phyloP scores from a whole-genome alignment of 2,797 vertebrate genomes.

The Loriculus beryllinus region DNA sequence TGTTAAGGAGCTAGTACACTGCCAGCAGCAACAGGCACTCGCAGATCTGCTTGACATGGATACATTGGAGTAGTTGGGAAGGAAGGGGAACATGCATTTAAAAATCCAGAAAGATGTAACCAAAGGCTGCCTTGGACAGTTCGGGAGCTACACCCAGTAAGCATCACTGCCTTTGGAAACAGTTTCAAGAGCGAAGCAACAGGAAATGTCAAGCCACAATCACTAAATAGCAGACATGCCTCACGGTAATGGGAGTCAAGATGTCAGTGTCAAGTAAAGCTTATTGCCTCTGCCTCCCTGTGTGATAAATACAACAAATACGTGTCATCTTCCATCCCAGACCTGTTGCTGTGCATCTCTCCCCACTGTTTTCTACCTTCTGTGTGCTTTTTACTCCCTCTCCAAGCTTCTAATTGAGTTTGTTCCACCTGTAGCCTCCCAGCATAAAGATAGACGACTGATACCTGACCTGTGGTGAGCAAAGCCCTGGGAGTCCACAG shows the following conservation, averaged over 20 bases:
- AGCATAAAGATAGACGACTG: neutral
- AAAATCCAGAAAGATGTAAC: neutral
- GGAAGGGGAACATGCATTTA: neutral
- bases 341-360: neutral
- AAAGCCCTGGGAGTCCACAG: neutral
- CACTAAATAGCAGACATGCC: neutral
- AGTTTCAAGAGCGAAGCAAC: neutral
- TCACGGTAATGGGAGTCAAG: neutral
- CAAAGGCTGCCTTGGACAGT: neutral
- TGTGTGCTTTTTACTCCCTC: neutral
- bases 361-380: neutral
- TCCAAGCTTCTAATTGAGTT: neutral
- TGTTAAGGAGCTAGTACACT: neutral
- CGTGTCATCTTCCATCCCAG: neutral
- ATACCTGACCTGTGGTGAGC: neutral
- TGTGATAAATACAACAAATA: neutral
- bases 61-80: neutral
- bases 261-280: neutral
- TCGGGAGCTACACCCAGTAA: neutral
- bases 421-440: neutral
- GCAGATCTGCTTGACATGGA: neutral
- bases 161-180: neutral
- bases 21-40: neutral
- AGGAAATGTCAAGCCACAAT: constrained; percentile 19
- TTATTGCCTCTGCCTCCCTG: neutral